Conservation (phyloP, 1,140 invertebrate species). For the Calosoma granatense region DNA sequence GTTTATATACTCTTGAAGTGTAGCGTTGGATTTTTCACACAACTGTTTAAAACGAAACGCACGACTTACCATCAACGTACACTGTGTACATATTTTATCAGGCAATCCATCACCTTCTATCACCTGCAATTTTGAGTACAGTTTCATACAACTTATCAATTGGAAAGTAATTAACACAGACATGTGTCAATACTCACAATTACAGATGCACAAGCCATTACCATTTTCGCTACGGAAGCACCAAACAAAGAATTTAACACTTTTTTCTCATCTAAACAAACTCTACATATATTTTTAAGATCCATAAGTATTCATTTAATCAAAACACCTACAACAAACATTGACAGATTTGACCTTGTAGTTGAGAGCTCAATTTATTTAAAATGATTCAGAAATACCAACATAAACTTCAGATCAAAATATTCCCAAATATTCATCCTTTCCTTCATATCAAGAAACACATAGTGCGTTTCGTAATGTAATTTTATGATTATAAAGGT, state of each 20-base stretch:
- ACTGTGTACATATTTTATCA: constrained; percentile 30
- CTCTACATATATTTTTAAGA: constrained; percentile 31
- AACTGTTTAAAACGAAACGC: constrained; percentile 31
- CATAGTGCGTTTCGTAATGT: too few species aligned
- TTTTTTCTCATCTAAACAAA: constrained; percentile 29
- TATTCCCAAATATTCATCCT: too few species aligned
- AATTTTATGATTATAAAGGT: too few species aligned
- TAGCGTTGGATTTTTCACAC: constrained; percentile 32
- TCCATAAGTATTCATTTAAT: constrained; percentile 21
- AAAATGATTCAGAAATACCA: too few species aligned
- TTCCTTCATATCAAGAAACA: too few species aligned
- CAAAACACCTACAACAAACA: too few species aligned
- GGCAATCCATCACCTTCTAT: constrained; percentile 32
- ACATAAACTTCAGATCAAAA: too few species aligned
- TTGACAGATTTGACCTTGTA: too few species aligned
- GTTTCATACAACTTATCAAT: constrained; percentile 4
- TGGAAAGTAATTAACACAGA: background rate
- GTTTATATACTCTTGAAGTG: constrained; percentile 28
- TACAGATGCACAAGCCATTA: constrained; percentile 30
- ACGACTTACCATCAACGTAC: constrained; percentile 28
- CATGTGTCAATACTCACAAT: constrained; percentile 21
- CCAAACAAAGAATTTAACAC: constrained; percentile 28
- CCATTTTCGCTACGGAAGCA: constrained; percentile 31
- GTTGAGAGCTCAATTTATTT: too few species aligned
- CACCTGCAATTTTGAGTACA: constrained; percentile 22